phyloP scores from a whole-genome alignment of 1,140 invertebrate genomes.

The Drosophila persimilis region DNA sequence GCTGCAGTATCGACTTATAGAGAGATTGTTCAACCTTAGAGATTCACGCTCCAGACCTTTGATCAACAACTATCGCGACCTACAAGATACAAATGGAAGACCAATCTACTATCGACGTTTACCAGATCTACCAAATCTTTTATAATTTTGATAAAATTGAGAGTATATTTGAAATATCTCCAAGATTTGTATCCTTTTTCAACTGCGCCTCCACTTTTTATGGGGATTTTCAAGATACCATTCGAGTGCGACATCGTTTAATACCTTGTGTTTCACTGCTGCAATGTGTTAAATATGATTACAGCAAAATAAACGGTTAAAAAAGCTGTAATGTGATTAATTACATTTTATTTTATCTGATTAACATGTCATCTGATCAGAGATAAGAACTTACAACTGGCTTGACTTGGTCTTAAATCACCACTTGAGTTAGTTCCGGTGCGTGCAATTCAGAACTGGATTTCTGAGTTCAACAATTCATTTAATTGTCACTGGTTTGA shows the following conservation, averaged over 20 bases:
- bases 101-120: conserved; percentile 84
- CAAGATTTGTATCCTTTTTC: too few species aligned
- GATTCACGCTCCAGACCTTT: conserved; percentile 44
- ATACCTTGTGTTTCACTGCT: too few species aligned
- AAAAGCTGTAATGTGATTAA: neutral
- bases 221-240: too few species aligned
- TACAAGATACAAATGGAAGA: conserved; percentile 84
- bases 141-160: neutral
- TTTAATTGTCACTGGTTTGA: neutral
- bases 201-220: too few species aligned
- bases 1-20: conserved; percentile 42
- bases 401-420: neutral
- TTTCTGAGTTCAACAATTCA: neutral
- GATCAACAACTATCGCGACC: conserved; percentile 56
- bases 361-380: neutral
- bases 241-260: too few species aligned
- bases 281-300: too few species aligned
- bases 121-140: neutral
- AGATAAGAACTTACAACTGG: conserved; percentile 15
- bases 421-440: conserved; percentile 15
- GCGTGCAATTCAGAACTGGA: neutral
- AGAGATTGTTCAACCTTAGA: conserved; percentile 49
- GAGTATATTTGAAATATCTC: neutral
- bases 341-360: conserved; percentile 9
- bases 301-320: neutral